These are phyloP conservation scores for Anthonomus grandis DNA, from an alignment of 1,140 invertebrate genomes.

Conservation along the genomic window DNA sequence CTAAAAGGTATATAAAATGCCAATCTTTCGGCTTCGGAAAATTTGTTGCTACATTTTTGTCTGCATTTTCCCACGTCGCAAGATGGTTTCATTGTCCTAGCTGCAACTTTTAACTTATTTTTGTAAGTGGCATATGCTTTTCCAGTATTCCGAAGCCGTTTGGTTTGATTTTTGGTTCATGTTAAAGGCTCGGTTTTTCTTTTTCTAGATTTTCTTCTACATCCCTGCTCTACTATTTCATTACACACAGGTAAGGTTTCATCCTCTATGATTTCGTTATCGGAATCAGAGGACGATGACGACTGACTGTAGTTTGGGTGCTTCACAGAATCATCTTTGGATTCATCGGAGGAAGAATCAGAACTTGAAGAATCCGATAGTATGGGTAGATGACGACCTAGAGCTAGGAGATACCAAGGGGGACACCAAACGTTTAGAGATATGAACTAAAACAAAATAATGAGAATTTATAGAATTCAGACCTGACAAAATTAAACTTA, in stretches of 20 bases:
- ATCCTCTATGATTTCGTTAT: background rate
- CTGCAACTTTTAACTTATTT: background rate
- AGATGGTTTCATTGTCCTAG: background rate
- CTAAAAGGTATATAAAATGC: slow-evolving; percentile 1
- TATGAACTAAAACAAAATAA: too few species aligned
- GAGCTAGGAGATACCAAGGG: too few species aligned
- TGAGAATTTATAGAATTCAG: too few species aligned
- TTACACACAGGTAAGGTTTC: background rate
- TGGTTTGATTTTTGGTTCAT: slow-evolving; percentile 5
- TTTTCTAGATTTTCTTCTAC: too few species aligned
- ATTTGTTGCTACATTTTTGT: slow-evolving; percentile 9
- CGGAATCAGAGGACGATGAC: background rate
- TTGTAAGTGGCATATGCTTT: background rate
- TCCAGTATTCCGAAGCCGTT: slow-evolving; percentile 6
- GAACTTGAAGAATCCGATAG: background rate
- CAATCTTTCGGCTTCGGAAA: slow-evolving; percentile 4
- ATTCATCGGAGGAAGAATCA: background rate
- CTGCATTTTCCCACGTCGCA: slow-evolving; percentile 1
- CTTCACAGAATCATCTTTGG: background rate
- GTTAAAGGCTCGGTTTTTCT: too few species aligned
- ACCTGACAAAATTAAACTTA: too few species aligned
- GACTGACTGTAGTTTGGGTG: background rate
- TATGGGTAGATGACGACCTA: too few species aligned
- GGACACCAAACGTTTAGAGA: too few species aligned
- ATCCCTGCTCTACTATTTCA: background rate